A percentile compares a stretch with the other conserved stretches of the same genome.
phyloP scores from a whole-genome alignment of 2,113 vertebrate genomes.

The Passer montanus region DNA sequence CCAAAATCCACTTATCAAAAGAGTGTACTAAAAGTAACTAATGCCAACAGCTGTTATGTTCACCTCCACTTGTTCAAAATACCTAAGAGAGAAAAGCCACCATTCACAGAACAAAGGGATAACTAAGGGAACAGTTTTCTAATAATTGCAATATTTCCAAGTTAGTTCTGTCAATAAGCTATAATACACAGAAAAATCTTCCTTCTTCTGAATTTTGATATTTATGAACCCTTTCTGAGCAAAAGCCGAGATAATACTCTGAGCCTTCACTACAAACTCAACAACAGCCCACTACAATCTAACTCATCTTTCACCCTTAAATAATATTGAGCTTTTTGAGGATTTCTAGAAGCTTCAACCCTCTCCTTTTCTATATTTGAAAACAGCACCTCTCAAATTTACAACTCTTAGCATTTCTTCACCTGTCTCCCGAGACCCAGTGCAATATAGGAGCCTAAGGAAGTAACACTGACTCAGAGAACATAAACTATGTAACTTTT shows the following conservation, averaged over 20 bases:
- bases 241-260: background rate
- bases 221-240: background rate
- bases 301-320: background rate
- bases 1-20: background rate
- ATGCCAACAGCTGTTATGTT: background rate
- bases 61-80: background rate
- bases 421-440: background rate
- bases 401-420: background rate
- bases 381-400: background rate
- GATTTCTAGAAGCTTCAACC: background rate
- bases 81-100: background rate
- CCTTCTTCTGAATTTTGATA: background rate
- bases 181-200: background rate
- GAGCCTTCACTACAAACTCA: background rate
- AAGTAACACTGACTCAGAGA: background rate
- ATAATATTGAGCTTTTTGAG: background rate
- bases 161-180: background rate
- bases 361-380: background rate
- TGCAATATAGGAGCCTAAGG: background rate
- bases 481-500: background rate
- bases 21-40: background rate
- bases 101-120: background rate
- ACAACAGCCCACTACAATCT: background rate
- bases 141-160: background rate
- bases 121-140: background rate